These are phyloP conservation scores for Drosophila rufa DNA, from an alignment of 1,140 invertebrate species.

Conservation along the genomic window DNA sequence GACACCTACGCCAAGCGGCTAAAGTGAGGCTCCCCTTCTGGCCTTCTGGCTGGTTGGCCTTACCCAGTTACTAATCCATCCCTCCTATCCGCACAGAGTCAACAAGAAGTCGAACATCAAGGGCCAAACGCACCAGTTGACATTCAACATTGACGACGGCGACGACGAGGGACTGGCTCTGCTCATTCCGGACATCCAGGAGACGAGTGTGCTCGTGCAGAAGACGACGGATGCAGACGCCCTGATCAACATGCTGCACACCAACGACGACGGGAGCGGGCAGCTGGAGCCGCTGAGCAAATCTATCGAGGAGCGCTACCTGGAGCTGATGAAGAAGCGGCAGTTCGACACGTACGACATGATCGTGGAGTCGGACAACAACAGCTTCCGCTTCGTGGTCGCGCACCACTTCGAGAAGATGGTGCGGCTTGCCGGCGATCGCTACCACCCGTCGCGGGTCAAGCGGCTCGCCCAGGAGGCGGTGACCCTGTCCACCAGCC, in stretches of 20 bases:
- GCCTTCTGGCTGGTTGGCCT: neutral
- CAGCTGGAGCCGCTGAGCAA: slow-evolving; percentile 86
- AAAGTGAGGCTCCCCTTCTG: slow-evolving; percentile 87
- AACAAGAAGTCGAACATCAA: slow-evolving; percentile 85
- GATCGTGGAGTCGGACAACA: slow-evolving; percentile 91
- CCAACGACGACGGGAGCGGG: slow-evolving; percentile 64
- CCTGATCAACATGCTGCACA: slow-evolving; percentile 80
- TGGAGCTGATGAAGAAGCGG: slow-evolving; percentile 93
- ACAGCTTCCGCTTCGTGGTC: slow-evolving; percentile 93
- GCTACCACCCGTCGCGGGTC: slow-evolving; percentile 93
- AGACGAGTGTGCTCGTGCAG: slow-evolving; percentile 92
- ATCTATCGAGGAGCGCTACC: slow-evolving; percentile 91
- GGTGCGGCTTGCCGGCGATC: slow-evolving; percentile 93
- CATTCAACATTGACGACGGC: slow-evolving; percentile 83
- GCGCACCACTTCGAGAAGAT: slow-evolving; percentile 97
- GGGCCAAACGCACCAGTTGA: slow-evolving; percentile 83
- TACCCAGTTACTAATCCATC: neutral
- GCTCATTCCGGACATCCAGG: slow-evolving; percentile 95
- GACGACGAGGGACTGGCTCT: slow-evolving; percentile 94
- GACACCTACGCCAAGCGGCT: slow-evolving; percentile 95
- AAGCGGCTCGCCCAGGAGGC: slow-evolving; percentile 98
- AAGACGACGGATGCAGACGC: slow-evolving; percentile 87
- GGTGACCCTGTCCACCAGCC: slow-evolving; percentile 96
- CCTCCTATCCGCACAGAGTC: slow-evolving; percentile 58
- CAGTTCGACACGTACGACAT: slow-evolving; percentile 97